Evolutionary conservation across 2,797 vertebrate genomes (phyloP), one percentile per base, ranked within the genome.

Genomic region (Poliocrania exsul): DNA sequence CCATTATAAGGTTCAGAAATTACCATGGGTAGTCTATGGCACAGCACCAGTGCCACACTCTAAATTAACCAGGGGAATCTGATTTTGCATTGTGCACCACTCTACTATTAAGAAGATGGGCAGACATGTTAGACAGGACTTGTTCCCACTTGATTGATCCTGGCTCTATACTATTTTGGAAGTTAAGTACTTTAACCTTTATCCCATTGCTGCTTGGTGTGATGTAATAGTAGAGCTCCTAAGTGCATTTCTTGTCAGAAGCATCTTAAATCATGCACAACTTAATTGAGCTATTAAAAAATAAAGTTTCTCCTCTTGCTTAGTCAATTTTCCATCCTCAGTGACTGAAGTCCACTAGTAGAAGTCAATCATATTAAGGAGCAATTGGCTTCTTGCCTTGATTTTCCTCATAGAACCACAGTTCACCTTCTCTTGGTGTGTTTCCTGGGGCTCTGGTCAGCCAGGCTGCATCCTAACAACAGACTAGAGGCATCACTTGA

Each of bases 221-320:
- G 91, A 96, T 86, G 54, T 80, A 83, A 91, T 58, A 88, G 56
- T 42, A 42, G 86, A 96, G 67, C 44, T 77, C 42, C 47, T 94
- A 93, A 95, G 94, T 95, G 77, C 91, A 92, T 93, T 94, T 95
- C 83, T 92, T 96, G 86, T 92, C 94, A 96, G 67, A 90, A 80
- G 54, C 46, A 44, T 67, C 93, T 81, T 94, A 91, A 90, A 94
- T 94, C 92, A 91, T 23, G 20, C 56, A 80, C 74, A 74, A 69
- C 73, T 86, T 85, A 88, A 89, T 75, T 0, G 7, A 65, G 49
- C 58, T 81, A 70, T 86, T 88, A 67, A 89, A 94, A 72, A 96
- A 75, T 88, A 84, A 92, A 81, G 37, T 74, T 93, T 69, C 35
- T 80, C 78, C 74, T 70, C 38, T 80, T 73, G 10, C 72, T 82